A percentile compares a stretch with the other conserved stretches of the same genome.
Evolutionary conservation across 2,113 vertebrate species (phyloP).

Genomic region (Megalops atlanticus): DNA sequence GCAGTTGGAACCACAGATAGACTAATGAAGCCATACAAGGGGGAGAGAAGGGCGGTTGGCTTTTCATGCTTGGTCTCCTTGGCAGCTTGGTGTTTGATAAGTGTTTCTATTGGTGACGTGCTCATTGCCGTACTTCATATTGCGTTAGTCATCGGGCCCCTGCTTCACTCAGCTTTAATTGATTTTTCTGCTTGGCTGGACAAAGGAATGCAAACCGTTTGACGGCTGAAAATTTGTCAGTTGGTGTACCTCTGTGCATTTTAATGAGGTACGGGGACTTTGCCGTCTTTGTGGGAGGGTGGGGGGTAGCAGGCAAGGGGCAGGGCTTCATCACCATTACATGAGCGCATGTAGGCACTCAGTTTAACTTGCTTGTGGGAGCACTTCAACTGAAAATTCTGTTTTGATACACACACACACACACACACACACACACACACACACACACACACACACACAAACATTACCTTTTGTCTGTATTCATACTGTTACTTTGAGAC

Average conservation of each 20-base stretch:
- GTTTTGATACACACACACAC: neutral
- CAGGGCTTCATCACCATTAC: no score
- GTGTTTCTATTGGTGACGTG: slow-evolving; percentile 36
- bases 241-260: neutral
- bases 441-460: neutral
- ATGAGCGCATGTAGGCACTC: no score
- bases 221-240: neutral
- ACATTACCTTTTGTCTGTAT: neutral
- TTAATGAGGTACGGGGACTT: slow-evolving; percentile 6
- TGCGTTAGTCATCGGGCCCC: neutral
- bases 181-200: slow-evolving; percentile 32
- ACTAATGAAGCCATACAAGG: slow-evolving; percentile 26
- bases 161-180: slow-evolving; percentile 16
- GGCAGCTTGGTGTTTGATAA: slow-evolving; percentile 39
- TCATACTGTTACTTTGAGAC: neutral
- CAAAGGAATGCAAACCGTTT: slow-evolving; percentile 26
- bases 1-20: neutral
- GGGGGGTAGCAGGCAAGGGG: no score
- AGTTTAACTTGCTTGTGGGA: no score
- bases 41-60: slow-evolving; percentile 9
- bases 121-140: slow-evolving; percentile 7
- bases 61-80: slow-evolving; percentile 36
- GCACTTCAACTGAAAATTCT: neutral
- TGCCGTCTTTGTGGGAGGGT: neutral
- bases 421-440: neutral